Conservation (phyloP, 2,797 vertebrate species). For the Hoplostethus atlanticus region DNA sequence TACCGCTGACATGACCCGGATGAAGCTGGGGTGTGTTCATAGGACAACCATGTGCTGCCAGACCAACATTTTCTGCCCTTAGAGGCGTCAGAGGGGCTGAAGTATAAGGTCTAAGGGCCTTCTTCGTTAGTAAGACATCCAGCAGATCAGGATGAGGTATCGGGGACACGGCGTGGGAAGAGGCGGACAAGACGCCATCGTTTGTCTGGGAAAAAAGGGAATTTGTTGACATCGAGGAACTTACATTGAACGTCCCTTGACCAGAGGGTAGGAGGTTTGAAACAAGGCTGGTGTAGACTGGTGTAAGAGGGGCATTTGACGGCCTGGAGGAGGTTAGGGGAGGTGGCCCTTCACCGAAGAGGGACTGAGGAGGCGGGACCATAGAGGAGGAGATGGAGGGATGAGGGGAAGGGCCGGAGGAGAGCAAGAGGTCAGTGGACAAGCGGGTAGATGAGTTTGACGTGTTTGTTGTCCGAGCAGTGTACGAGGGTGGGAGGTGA, state of each 20-base stretch:
- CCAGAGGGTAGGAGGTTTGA: background rate
- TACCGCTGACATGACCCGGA: background rate
- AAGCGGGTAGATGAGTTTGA: background rate
- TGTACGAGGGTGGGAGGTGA: background rate
- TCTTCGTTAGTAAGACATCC: slow-evolving; percentile 13
- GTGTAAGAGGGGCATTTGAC: background rate
- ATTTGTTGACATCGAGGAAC: background rate
- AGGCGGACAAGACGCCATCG: background rate
- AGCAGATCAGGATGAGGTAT: background rate
- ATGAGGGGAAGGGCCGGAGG: background rate
- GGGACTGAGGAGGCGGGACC: slow-evolving; percentile 26
- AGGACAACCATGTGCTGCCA: background rate
- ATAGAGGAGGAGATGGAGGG: slow-evolving; percentile 23
- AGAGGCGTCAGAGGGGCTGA: background rate
- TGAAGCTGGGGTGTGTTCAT: background rate
- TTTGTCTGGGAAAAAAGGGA: background rate
- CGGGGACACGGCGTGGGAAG: background rate
- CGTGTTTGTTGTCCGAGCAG: slow-evolving; percentile 2
- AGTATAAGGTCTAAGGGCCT: background rate
- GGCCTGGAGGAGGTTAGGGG: background rate
- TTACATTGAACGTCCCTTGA: background rate
- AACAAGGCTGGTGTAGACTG: background rate
- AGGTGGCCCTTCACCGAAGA: slow-evolving; percentile 29
- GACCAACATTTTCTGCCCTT: background rate
- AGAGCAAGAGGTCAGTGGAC: background rate